These are phyloP conservation scores for Bicyclus anynana DNA, from an alignment of 1,140 invertebrate species.

Conservation along the genomic window DNA sequence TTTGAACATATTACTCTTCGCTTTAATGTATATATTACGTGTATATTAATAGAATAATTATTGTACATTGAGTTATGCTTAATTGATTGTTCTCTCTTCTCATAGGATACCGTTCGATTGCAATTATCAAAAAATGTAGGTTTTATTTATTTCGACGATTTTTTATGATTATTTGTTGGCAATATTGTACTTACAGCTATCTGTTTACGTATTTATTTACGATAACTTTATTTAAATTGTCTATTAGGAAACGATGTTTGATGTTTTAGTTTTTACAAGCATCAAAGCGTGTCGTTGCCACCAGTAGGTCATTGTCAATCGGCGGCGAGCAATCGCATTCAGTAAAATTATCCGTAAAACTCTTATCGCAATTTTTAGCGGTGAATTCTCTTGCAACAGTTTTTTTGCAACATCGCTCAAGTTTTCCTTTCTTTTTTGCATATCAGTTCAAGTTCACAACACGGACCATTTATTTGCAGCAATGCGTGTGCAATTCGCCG, in stretches of 20 bases:
- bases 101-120: too few species aligned
- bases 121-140: too few species aligned
- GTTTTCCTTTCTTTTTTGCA: constrained; percentile 24
- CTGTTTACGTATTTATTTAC: too few species aligned
- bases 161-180: too few species aligned
- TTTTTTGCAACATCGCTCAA: constrained; percentile 25
- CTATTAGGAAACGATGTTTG: background rate
- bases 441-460: constrained; percentile 24
- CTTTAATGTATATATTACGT: too few species aligned
- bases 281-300: constrained; percentile 35
- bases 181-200: too few species aligned
- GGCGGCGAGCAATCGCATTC: constrained; percentile 53
- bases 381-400: constrained; percentile 46
- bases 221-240: background rate
- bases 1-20: too few species aligned
- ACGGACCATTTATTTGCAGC: constrained; percentile 22
- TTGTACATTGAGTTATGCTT: too few species aligned
- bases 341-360: constrained; percentile 58
- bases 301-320: constrained; percentile 67
- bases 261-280: constrained; percentile 25
- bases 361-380: constrained; percentile 61
- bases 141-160: too few species aligned
- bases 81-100: too few species aligned
- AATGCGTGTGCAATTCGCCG: constrained; percentile 12
- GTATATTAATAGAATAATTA: too few species aligned